A percentile compares a stretch with the other conserved stretches of the same genome.
Evolutionary conservation across 2,888 invertebrate species (phyloP).

Genomic region (Gonocerus acuteangulatus): DNA sequence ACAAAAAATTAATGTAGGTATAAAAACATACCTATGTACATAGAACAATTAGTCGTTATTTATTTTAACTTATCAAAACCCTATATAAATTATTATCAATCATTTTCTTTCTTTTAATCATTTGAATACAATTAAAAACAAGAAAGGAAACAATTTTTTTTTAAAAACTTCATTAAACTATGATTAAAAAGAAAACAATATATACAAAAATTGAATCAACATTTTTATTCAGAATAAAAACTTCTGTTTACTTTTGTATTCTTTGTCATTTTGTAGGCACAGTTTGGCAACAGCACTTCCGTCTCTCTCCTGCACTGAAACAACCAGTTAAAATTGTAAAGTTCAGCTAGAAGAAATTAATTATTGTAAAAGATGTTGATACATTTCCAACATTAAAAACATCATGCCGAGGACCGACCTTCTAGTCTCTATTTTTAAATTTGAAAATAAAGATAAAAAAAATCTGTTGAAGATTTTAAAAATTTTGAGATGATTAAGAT

Average conservation of each 20-base stretch:
- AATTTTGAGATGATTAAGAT: too few species aligned
- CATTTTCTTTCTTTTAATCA: too few species aligned
- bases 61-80: neutral
- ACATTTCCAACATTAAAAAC: too few species aligned
- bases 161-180: slow-evolving; percentile 8
- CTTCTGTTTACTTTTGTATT: slow-evolving; percentile 17
- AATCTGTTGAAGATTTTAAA: too few species aligned
- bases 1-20: slow-evolving; percentile 7
- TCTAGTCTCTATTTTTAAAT: too few species aligned
- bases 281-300: slow-evolving; percentile 31
- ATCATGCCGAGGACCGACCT: too few species aligned
- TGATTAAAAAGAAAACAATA: slow-evolving; percentile 8
- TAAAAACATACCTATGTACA: slow-evolving; percentile 21
- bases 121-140: too few species aligned
- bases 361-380: neutral
- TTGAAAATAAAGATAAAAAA: too few species aligned
- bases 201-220: slow-evolving; percentile 4
- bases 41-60: neutral
- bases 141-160: neutral
- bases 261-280: slow-evolving; percentile 34
- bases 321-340: slow-evolving; percentile 21
- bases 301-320: slow-evolving; percentile 30
- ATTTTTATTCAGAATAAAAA: slow-evolving; percentile 20
- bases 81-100: too few species aligned
- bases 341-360: slow-evolving; percentile 1